Evolutionary conservation across 2,797 vertebrate genomes (phyloP), one percentile per base, ranked within the genome.

Genomic region (Sparidentex hasta): DNA sequence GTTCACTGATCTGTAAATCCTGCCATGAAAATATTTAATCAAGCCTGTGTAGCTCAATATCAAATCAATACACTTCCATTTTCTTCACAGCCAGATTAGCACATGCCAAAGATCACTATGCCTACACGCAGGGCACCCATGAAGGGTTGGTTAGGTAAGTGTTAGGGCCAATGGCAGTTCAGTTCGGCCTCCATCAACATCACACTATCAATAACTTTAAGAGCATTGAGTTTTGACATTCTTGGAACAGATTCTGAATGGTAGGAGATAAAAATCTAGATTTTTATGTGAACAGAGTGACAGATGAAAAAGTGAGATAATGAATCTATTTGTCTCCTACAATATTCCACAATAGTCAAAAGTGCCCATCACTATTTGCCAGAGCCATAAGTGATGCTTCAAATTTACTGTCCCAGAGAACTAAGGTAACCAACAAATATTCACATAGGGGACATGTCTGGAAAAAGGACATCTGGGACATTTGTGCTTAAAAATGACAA

Each of bases 1-100:
- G 87, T 79, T 93, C 86, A 86, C 63, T 87, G 87, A 81, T 87
- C 88, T 86, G 79, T 78, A 85, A 89, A 87, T 74, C 62, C 47
- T 58, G 74, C 71, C 76, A 57, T 76, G 76, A 86, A 85, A 86
- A 87, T 62, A 90, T 88, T 88, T 83, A 88, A 92, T 92, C 56
- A 90, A 65, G 80, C 80, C 72, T 78, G 68, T 83, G 82, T 72
- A 69, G 81, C 73, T 90, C 88, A 75, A 88, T 87, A 83, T 73
- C 41, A 72, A 93, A 93, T 94, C 91, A 85, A 92, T 92, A 87
- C 58, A 64, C 57, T 64, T 46, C 13, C 11, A 71, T 75, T 78
- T 84, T 86, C 80, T 88, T 27, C 80, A 79, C 71, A 66, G 79
- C 27, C 65, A 61, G 73, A 90, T 90, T 80, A 87, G 72, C 76